phyloP scores from a whole-genome alignment of 2,888 invertebrate species.

The Rhingia rostrata region DNA sequence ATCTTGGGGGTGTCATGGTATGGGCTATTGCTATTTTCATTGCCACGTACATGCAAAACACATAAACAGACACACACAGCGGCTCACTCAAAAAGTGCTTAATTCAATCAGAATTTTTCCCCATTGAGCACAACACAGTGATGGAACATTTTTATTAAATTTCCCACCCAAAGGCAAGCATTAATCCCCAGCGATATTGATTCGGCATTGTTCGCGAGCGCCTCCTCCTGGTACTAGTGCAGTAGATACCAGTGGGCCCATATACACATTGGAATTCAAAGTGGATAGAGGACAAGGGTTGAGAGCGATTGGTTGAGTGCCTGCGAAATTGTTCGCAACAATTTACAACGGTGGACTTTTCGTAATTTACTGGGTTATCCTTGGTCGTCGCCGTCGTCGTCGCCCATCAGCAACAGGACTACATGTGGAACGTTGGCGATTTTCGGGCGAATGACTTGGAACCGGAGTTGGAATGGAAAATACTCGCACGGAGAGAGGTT shows the following conservation, averaged over 20 bases:
- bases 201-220: neutral
- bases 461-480: slow-evolving; percentile 11
- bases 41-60: slow-evolving; percentile 21
- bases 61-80: slow-evolving; percentile 22
- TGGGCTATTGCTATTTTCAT: slow-evolving; percentile 20
- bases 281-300: slow-evolving; percentile 2
- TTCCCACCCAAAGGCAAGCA: slow-evolving; percentile 9
- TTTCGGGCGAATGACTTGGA: slow-evolving; percentile 20
- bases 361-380: slow-evolving; percentile 51
- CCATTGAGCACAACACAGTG: neutral
- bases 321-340: slow-evolving; percentile 45
- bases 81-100: slow-evolving; percentile 52
- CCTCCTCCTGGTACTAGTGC: neutral
- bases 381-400: neutral
- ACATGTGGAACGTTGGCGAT: neutral
- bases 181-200: slow-evolving; percentile 25
- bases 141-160: slow-evolving; percentile 37
- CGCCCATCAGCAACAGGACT: slow-evolving; percentile 1
- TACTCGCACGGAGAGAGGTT: neutral
- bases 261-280: slow-evolving; percentile 25
- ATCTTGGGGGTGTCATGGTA: slow-evolving; percentile 26
- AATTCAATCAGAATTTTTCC: slow-evolving; percentile 58
- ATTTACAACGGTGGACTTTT: slow-evolving; percentile 40
- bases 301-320: slow-evolving; percentile 19
- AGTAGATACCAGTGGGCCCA: neutral